Conservation (phyloP, 2,888 invertebrate genomes). For the Mythimna lalbum region DNA sequence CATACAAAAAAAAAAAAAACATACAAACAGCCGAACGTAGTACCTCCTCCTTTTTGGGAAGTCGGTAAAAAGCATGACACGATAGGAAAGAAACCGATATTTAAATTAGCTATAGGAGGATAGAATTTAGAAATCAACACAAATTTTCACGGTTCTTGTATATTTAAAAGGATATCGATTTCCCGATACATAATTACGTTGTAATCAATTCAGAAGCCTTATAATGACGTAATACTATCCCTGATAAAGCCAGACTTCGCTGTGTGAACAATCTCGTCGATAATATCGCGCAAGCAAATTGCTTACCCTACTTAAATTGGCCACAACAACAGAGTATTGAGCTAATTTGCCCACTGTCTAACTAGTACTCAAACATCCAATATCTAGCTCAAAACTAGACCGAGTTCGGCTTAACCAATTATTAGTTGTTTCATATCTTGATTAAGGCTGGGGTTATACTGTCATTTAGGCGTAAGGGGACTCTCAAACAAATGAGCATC, state of each 20-base stretch:
- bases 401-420: conserved; percentile 34
- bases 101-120: too few relatives aligned
- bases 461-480: not conserved
- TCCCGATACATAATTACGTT: not conserved
- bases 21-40: too few relatives aligned
- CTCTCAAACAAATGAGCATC: not conserved
- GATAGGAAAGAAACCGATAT: too few relatives aligned
- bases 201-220: conserved; percentile 12
- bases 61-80: too few relatives aligned
- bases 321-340: not conserved
- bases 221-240: conserved; percentile 9
- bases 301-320: conserved; percentile 7
- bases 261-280: not conserved
- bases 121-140: not conserved
- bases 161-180: not conserved
- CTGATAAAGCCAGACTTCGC: not conserved
- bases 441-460: conserved; percentile 24
- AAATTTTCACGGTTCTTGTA: not conserved
- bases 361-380: conserved; percentile 15
- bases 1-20: too few relatives aligned
- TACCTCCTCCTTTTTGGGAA: too few relatives aligned
- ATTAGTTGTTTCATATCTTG: conserved; percentile 44
- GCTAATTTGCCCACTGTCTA: conserved; percentile 7
- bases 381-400: conserved; percentile 39
- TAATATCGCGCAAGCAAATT: conserved; percentile 11